Evolutionary conservation across 2,888 invertebrate genomes (phyloP), one percentile per base, ranked within the genome.

Genomic region (Acanthosepion lycidas): DNA sequence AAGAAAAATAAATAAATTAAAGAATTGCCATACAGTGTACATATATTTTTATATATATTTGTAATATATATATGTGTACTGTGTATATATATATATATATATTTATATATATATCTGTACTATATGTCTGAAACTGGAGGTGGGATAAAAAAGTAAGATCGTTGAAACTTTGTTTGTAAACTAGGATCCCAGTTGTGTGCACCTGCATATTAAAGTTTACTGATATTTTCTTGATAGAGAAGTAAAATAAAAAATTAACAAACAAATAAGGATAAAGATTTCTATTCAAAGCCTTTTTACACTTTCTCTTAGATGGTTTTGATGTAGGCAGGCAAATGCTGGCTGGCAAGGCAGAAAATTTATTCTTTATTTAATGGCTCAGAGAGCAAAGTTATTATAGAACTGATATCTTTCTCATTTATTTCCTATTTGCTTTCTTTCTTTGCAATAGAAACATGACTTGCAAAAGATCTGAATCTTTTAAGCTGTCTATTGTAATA

Each of bases 101-200:
- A 53, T 53, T 12, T 53, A 0, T 55, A 18, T 55, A 55, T 55
- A 55, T 55, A 55, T 55, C 8, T 78, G 78, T 33, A 78, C 3
- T n/a, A 12, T 78, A 33, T 6, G n/a, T 78, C n/a, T 78, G 33
- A 78, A 78, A 33, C 33, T 78, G 18, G 33, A n/a, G 33, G 78
- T 5, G 33, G 23, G 42, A 42, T 42, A 42, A 42, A 78, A 78
- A 78, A n/a, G 15, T 9, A 33, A n/a, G 12, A 78, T n/a, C n/a
- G 3, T 23, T 15, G 9, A 78, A n/a, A n/a, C n/a, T 15, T 78
- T 78, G 33, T 78, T 78, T n/a, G n/a, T 33, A 78, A 78, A 78
- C 78, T 78, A 78, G 33, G 78, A 78, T n/a, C 78, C 78, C 78
- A 78, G 78, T 78, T 78, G 78, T 78, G 78, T 78, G 78, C 78